Base-by-base conservation (phyloP, 2,797 vertebrate genomes). In the Amazona ochrocephala region DNA sequence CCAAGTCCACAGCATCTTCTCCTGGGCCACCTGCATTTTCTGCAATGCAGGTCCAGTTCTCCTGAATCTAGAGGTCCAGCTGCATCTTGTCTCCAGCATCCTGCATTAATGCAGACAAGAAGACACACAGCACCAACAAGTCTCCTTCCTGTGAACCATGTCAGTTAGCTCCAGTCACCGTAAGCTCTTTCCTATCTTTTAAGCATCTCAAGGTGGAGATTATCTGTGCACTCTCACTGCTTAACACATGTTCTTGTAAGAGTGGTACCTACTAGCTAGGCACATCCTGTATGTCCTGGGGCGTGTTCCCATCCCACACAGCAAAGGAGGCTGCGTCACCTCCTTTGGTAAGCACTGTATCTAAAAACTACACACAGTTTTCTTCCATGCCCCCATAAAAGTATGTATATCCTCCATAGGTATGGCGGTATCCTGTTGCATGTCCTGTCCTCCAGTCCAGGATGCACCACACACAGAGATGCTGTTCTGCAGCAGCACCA, bases 41-140 rank as follows among this genome's bases (percentile, higher is more conserved):
- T 96, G 91, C 87, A 96, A 22, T 82, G 78, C 89, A 89, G 67
- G 77, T 92, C 53, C 39, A 60, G 30, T 51, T 51, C 37, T 39
- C 12, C 76, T 4, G 2, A 22, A 87, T 39, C 62, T n/a, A 29
- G 9, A 80, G 20, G 74, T 42, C 54, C 70, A 85, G 14, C 21
- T 83, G 37, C 11, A 44, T 8, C 34, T 81, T 19, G 81, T 29
- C 60, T 61, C 62, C 72, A 64, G 41, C 29, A 48, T 51, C 65
- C 68, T 74, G 44, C 82, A 92, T 30, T 0, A 0, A 20, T 64
- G 62, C 82, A 84, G 53, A 3, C 10, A 68, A 22, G 34, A 81
- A 77, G 34, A 65, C 26, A 73, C 8, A 70, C 3, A 21, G 14
- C 32, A 84, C 39, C 32, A 11, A 80, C 42, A 41, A 1, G 24